Percentiles rank a stretch among this genome's conserved stretches.
Evolutionary conservation across 1,140 invertebrate species (phyloP).

Genomic region (Bombus soroeensis): DNA sequence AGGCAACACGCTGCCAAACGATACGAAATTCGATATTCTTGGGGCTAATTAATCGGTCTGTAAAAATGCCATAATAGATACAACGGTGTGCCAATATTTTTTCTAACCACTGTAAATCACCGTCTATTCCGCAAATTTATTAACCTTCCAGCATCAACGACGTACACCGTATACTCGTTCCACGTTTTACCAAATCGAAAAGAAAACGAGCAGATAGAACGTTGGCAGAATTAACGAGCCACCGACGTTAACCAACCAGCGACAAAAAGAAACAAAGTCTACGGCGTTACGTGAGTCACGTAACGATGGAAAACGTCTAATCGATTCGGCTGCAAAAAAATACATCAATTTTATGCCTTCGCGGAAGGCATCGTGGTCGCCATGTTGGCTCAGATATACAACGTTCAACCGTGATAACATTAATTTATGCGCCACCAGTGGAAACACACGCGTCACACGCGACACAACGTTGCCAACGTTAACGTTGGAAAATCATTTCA

Average conservation of each 20-base stretch:
- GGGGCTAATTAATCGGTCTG: no score
- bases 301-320: slow-evolving; percentile 45
- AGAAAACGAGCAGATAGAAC: neutral
- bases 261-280: neutral
- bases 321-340: slow-evolving; percentile 54
- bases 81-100: neutral
- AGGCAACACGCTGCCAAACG: no score
- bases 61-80: no score
- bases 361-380: slow-evolving; percentile 41
- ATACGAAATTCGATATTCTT: no score
- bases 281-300: slow-evolving; percentile 52
- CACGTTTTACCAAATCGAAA: neutral
- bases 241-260: neutral
- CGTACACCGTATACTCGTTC: neutral
- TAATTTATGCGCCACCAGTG: slow-evolving; percentile 55
- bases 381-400: slow-evolving; percentile 13
- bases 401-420: slow-evolving; percentile 51
- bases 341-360: slow-evolving; percentile 55
- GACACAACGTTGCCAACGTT: slow-evolving; percentile 21
- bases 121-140: neutral
- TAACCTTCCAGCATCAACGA: neutral
- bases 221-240: neutral
- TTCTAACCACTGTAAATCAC: neutral
- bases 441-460: slow-evolving; percentile 39
- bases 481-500: slow-evolving; percentile 32